Evolutionary conservation across 2,888 invertebrate species (phyloP).

Genomic region (Acrocyrtus sp.): DNA sequence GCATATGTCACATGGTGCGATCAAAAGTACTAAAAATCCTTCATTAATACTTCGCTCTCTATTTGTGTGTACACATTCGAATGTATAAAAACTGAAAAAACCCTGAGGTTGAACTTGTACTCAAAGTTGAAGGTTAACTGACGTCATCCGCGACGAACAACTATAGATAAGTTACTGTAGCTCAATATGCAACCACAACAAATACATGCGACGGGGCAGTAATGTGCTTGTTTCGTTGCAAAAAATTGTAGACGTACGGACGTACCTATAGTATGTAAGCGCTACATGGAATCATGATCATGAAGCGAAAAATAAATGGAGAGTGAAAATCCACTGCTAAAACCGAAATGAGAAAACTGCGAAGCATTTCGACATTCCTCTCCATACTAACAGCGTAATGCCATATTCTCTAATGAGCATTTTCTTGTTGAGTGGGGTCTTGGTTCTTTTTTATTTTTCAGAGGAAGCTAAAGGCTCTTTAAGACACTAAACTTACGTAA

Average conservation of each 20-base stretch:
- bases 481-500: no score
- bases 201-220: not conserved
- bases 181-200: not conserved
- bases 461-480: no score
- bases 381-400: no score
- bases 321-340: not conserved
- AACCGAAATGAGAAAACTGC: no score
- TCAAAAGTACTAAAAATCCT: not conserved
- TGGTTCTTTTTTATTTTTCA: no score
- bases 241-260: no score
- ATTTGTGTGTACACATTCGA: not conserved
- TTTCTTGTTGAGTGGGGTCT: not conserved
- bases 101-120: conserved; percentile 52
- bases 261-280: no score
- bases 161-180: no score
- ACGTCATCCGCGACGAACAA: conserved; percentile 41
- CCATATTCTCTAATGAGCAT: no score
- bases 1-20: no score
- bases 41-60: no score
- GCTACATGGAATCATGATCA: not conserved
- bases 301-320: not conserved
- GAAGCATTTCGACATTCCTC: no score
- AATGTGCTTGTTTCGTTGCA: not conserved
- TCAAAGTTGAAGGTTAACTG: conserved; percentile 55
- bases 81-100: conserved; percentile 9